Evolutionary conservation across 1,140 invertebrate species (phyloP).

Genomic region (Papilio xuthus): DNA sequence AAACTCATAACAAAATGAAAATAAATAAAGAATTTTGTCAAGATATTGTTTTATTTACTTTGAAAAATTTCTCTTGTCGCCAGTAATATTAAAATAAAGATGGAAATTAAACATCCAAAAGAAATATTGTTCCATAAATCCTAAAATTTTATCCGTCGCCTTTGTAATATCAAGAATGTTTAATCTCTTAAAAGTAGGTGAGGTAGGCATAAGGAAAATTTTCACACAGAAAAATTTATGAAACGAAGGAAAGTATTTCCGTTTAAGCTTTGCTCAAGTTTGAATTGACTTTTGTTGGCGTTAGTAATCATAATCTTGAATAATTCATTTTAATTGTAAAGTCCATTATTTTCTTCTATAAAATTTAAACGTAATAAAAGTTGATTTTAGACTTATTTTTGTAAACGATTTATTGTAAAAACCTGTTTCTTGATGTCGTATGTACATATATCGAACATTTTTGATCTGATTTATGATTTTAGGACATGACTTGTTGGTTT

Average conservation of each 20-base stretch:
- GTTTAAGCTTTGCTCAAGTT: constrained; percentile 19
- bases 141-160: constrained; percentile 15
- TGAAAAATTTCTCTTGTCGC: neutral
- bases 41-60: neutral
- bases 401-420: no score
- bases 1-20: neutral
- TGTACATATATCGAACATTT: no score
- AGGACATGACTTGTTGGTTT: no score
- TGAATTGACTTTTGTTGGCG: constrained; percentile 34
- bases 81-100: constrained; percentile 20
- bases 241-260: constrained; percentile 31
- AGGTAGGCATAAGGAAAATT: constrained; percentile 32
- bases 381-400: no score
- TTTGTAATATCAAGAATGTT: constrained; percentile 28
- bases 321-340: constrained; percentile 32
- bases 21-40: neutral
- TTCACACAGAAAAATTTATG: constrained; percentile 24
- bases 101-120: constrained; percentile 12
- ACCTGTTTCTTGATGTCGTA: no score
- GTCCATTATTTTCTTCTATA: constrained; percentile 2
- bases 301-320: constrained; percentile 33
- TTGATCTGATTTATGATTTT: no score
- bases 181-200: constrained; percentile 34
- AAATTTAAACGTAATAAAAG: neutral
- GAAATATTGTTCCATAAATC: constrained; percentile 24